Evolutionary conservation across 1,140 invertebrate genomes (phyloP), one percentile per base, ranked within the genome.

Genomic region (Zeugodacus cucurbitae): DNA sequence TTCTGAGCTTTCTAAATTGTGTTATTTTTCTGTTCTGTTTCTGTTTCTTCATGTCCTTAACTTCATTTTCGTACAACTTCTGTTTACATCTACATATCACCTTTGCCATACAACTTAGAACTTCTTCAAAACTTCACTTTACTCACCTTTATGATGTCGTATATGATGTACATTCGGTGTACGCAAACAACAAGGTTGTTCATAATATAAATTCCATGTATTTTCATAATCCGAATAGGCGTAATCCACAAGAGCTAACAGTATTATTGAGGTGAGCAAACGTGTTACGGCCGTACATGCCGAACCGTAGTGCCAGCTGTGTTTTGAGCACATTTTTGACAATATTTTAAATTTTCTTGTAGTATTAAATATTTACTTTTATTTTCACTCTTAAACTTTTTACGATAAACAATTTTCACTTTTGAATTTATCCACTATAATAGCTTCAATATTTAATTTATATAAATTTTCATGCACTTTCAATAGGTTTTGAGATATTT

Each of bases 191-290:
- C 95, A 95, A 14, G 95, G 95, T 89, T 95, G 95, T 90, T 95
- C 95, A 90, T 94, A 95, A 92, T 95, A 95, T 91, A 95, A 94
- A 91, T 95, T 95, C 93, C 95, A 95, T 89, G 95, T 95, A 91
- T 94, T 95, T 91, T 95, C 95, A 93, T 94, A 92, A 93, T 94
- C 92, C 90, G 92, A 91, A 88, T 90, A 89, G 88, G 88, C 92
- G 88, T 91, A 91, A 91, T 93, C 92, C 90, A 93, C 82, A 86
- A 88, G 17, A 95, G 87, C 88, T 90, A 91, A 90, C 57, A 89
- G 87, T 78, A 89, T 89, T 32, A 93, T 89, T 67, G 91, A 78
- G 70, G 59, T 87, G 29, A 91, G 88, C 67, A 88, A 90, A 89
- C 88, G 58, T 87, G 89, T 88, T 88, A 74, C 67, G 32, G 74